Conservation (phyloP, 2,888 invertebrate genomes). For the Protonemura montana region DNA sequence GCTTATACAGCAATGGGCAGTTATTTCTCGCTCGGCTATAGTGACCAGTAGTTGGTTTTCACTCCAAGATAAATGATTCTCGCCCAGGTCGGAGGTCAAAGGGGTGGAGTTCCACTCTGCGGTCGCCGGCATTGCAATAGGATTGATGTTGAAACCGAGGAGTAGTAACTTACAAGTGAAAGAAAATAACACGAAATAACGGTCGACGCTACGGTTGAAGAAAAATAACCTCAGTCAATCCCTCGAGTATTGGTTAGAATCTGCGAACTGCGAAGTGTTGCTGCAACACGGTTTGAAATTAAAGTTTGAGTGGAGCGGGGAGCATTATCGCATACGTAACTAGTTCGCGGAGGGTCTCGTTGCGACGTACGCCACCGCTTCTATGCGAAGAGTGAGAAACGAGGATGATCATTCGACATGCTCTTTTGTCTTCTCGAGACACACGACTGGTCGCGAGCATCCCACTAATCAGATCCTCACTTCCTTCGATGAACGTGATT, state of each 20-base stretch:
- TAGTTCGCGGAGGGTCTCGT: background rate
- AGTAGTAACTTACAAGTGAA: constrained; percentile 49
- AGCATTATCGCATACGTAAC: constrained; percentile 39
- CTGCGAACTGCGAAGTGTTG: constrained; percentile 30
- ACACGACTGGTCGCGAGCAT: background rate
- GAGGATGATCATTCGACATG: constrained; percentile 15
- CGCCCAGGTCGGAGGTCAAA: constrained; percentile 48
- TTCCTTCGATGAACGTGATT: background rate
- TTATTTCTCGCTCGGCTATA: constrained; percentile 47
- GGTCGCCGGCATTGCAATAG: constrained; percentile 43
- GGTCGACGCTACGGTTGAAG: constrained; percentile 56
- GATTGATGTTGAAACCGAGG: constrained; percentile 49
- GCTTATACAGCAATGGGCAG: constrained; percentile 49
- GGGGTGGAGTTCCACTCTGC: constrained; percentile 34
- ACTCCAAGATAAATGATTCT: constrained; percentile 48
- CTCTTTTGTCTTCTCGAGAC: background rate
- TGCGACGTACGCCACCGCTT: background rate
- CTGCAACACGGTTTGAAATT: constrained; percentile 39
- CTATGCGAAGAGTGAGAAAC: constrained; percentile 7
- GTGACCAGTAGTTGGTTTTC: constrained; percentile 49
- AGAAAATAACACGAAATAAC: constrained; percentile 51
- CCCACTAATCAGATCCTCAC: background rate
- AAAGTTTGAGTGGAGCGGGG: constrained; percentile 41
- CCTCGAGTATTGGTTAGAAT: constrained; percentile 39
- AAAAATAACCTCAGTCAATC: constrained; percentile 67